Conservation (phyloP, 2,888 invertebrate species). For the Pachydiplax longipennis region DNA sequence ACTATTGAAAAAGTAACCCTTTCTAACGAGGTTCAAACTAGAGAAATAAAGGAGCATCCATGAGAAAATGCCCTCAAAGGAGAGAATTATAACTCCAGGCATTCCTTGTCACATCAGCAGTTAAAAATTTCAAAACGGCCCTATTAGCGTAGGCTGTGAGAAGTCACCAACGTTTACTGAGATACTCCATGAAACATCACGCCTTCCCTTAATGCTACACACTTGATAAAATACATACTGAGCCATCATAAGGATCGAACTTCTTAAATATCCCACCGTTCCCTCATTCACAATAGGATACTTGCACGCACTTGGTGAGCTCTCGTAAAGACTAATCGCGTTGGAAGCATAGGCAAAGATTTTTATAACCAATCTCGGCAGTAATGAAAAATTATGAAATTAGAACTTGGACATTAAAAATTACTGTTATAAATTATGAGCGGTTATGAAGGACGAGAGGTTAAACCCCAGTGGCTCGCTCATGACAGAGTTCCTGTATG, state of each 20-base stretch:
- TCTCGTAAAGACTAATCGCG: background rate
- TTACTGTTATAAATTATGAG: background rate
- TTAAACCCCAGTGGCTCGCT: background rate
- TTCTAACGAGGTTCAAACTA: too few species aligned
- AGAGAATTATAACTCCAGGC: background rate
- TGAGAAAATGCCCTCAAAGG: too few species aligned
- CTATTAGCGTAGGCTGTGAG: background rate
- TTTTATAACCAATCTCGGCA: background rate
- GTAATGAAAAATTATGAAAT: background rate
- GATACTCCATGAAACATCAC: background rate
- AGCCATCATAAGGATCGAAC: background rate
- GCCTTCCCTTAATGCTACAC: background rate
- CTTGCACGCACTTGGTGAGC: background rate
- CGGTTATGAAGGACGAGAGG: background rate
- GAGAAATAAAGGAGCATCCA: too few species aligned
- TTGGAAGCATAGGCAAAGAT: background rate
- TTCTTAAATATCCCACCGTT: background rate
- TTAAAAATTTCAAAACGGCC: background rate
- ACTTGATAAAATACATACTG: background rate
- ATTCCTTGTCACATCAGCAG: background rate
- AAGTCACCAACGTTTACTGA: background rate
- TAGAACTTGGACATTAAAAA: background rate
- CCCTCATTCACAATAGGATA: background rate
- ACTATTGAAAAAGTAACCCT: too few species aligned
- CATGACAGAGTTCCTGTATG: background rate